phyloP scores from a whole-genome alignment of 2,888 invertebrate species.

The Sipha maydis region DNA sequence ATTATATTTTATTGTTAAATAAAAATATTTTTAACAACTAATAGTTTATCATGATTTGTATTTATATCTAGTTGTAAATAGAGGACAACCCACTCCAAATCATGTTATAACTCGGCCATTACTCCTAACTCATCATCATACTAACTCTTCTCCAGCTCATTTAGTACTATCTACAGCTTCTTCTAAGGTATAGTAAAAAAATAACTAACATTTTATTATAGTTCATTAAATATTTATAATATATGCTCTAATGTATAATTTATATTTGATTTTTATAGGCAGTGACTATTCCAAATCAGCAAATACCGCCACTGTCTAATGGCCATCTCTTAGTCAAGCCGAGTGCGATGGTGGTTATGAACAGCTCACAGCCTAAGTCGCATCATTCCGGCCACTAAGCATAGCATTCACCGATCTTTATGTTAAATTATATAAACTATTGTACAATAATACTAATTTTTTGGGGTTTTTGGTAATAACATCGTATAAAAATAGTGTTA shows the following conservation, averaged over 20 bases:
- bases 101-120: constrained; percentile 58
- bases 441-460: constrained; percentile 62
- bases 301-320: constrained; percentile 56
- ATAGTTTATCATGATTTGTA: background rate
- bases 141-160: constrained; percentile 60
- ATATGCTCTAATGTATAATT: background rate
- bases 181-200: constrained; percentile 37
- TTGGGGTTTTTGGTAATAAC: constrained; percentile 62
- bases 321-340: constrained; percentile 61
- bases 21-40: background rate
- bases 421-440: constrained; percentile 58
- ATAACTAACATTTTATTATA: too few relatives aligned
- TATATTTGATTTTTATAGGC: constrained; percentile 12
- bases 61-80: constrained; percentile 58
- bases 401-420: constrained; percentile 55
- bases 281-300: constrained; percentile 59
- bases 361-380: constrained; percentile 58
- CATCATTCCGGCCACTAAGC: constrained; percentile 61
- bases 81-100: constrained; percentile 56
- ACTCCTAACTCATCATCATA: constrained; percentile 57
- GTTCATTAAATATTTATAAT: background rate
- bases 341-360: constrained; percentile 58
- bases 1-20: constrained; percentile 16
- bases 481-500: constrained; percentile 61
- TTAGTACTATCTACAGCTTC: constrained; percentile 60